Evolutionary conservation across 2,113 vertebrate species (phyloP).

Genomic region (Fulmarus glacialis): DNA sequence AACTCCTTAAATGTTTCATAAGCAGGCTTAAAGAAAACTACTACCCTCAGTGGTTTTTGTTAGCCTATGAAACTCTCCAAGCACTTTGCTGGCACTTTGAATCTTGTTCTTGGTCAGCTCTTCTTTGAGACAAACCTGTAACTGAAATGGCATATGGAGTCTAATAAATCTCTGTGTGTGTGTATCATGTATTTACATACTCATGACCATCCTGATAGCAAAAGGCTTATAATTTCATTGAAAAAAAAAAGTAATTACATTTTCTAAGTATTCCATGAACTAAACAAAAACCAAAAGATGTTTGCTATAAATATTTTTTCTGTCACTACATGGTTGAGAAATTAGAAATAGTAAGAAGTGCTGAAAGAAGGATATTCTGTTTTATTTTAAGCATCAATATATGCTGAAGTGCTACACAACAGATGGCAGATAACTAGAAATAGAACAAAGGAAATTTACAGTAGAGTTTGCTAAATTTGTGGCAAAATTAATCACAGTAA

Average conservation of each 20-base stretch:
- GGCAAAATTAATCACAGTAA: neutral
- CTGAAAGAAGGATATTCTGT: neutral
- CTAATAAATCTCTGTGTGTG: neutral
- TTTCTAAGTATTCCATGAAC: neutral
- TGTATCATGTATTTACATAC: neutral
- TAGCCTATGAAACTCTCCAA: neutral
- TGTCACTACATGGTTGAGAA: neutral
- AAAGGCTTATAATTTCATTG: neutral
- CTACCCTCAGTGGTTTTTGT: neutral
- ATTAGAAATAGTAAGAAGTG: neutral
- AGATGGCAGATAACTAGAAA: neutral
- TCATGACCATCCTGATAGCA: neutral
- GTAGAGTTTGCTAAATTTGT: neutral
- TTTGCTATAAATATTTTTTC: neutral
- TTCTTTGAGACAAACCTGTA: neutral
- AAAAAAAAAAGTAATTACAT: neutral
- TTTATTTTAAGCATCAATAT: neutral
- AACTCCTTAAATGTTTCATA: neutral
- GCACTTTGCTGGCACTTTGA: neutral
- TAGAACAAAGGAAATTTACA: neutral
- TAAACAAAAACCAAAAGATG: neutral
- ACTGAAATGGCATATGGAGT: neutral
- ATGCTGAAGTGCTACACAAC: neutral
- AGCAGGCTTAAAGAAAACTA: neutral
- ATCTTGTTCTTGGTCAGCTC: neutral